A percentile compares a stretch with the other conserved stretches of the same genome.
Conservation (phyloP, 1,140 invertebrate genomes). For the Magallana angulata region DNA sequence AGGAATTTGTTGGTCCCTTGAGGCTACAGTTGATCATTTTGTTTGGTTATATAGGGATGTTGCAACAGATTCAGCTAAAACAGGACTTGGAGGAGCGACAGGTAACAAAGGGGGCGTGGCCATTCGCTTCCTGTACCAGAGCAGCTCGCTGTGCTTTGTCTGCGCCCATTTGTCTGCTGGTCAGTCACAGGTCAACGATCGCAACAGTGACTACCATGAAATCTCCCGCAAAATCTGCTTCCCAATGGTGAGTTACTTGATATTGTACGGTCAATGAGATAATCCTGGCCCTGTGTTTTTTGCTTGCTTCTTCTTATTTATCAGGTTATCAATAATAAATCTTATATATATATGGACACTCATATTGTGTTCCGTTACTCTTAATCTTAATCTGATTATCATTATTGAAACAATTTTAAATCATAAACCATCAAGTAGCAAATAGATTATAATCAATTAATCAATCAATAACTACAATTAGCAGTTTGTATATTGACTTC, state of each 20-base stretch:
- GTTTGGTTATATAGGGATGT: conserved; percentile 85
- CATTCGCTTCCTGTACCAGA: conserved; percentile 93
- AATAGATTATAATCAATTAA: too few relatives aligned
- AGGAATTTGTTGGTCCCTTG: background rate
- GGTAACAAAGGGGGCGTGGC: conserved; percentile 97
- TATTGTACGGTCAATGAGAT: too few relatives aligned
- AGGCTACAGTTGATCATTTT: background rate
- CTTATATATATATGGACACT: too few relatives aligned
- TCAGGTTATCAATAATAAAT: too few relatives aligned
- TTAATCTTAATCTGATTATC: too few relatives aligned
- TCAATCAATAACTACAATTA: too few relatives aligned
- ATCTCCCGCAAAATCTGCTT: conserved; percentile 96
- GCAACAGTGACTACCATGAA: conserved; percentile 97
- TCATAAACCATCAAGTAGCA: too few relatives aligned
- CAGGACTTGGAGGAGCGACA: conserved; percentile 95
- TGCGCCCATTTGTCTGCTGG: conserved; percentile 99
- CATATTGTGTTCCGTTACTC: too few relatives aligned
- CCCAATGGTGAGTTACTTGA: conserved; percentile 86
- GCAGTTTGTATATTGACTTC: too few relatives aligned
- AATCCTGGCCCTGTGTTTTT: too few relatives aligned
- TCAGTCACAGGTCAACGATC: conserved; percentile 95
- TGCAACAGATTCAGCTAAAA: conserved; percentile 97
- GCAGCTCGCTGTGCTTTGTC: conserved; percentile 97
- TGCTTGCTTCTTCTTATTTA: too few relatives aligned
- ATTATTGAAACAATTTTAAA: too few relatives aligned